Evolutionary conservation across 1,140 invertebrate species (phyloP), one percentile per base, ranked within the genome.

Genomic region (Babylonia areolata): DNA sequence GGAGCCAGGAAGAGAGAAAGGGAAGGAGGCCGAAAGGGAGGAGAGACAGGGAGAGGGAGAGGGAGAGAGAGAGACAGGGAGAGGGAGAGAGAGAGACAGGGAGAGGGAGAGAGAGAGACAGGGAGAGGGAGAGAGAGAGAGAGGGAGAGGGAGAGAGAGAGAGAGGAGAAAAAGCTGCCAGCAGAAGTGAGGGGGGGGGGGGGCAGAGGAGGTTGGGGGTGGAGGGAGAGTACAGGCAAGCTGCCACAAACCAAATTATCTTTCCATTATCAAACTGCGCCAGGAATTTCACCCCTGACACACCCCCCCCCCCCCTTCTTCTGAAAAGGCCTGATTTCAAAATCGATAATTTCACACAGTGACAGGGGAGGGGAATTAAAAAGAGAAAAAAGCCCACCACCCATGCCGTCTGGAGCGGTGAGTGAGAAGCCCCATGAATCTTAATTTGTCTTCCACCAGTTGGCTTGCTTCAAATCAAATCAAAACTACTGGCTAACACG

Each of bases 211-310:
- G n/a, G n/a, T n/a, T 51, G 46, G 17, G 0, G 9, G 46, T 12
- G 46, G 9, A 51, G 28, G 15, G 15, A 64, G 58, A n/a, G 58
- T 23, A 1, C 5, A 23, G 28, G 58, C 20, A 2, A 64, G 58
- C 58, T 64, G 58, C 58, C 58, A 64, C 58, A 64, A 64, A 64
- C 58, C 28, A 64, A 64, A 64, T 64, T 64, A 64, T 23, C 58
- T 64, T 64, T 64, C 58, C 58, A 64, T 64, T 64, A 64, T 64
- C 58, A 64, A 23, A 12, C 58, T 64, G 58, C 58, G 58, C 28
- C 5, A n/a, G 58, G 28, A n/a, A 64, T 64, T 64, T 64, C 58
- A 64, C 20, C 58, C 58, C 0, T 64, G 58, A 64, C 58, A 64
- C 5, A 64, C 58, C 58, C 58, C 58, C 23, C 58, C 58, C 28